These are phyloP conservation scores for Fratercula arctica DNA, from an alignment of 2,797 vertebrate species.

Conservation along the genomic window DNA sequence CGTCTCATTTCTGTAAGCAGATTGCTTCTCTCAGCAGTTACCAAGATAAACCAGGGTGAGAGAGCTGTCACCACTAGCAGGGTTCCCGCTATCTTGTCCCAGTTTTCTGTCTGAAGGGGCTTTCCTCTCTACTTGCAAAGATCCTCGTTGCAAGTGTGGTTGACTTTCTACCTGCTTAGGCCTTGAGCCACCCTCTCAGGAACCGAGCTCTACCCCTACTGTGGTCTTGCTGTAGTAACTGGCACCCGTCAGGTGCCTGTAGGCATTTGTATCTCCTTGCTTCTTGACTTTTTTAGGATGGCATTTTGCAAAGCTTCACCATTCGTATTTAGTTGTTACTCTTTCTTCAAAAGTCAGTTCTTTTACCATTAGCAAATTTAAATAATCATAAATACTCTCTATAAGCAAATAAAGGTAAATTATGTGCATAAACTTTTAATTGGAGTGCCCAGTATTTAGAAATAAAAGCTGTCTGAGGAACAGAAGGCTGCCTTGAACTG, in stretches of 20 bases:
- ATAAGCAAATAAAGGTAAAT: neutral
- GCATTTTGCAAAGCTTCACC: neutral
- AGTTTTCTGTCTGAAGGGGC: neutral
- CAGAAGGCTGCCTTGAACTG: neutral
- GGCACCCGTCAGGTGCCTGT: neutral
- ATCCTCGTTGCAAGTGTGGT: rapidly evolving
- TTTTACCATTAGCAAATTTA: neutral
- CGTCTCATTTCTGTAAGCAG: neutral
- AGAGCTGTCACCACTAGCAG: neutral
- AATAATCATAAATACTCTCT: neutral
- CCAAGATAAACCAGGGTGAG: neutral
- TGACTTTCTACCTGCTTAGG: too few relatives aligned
- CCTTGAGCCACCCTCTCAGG: neutral
- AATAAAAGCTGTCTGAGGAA: neutral
- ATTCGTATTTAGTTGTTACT: neutral
- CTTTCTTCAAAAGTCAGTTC: neutral
- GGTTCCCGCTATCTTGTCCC: neutral
- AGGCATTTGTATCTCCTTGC: neutral
- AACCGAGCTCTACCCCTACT: rapidly evolving
- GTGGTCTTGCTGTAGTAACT: neutral
- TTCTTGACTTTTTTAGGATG: neutral
- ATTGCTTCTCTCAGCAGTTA: neutral
- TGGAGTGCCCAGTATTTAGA: neutral
- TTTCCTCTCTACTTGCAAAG: neutral
- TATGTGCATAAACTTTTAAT: neutral